phyloP scores from a whole-genome alignment of 2,797 vertebrate species.

The Prunella strophiata region DNA sequence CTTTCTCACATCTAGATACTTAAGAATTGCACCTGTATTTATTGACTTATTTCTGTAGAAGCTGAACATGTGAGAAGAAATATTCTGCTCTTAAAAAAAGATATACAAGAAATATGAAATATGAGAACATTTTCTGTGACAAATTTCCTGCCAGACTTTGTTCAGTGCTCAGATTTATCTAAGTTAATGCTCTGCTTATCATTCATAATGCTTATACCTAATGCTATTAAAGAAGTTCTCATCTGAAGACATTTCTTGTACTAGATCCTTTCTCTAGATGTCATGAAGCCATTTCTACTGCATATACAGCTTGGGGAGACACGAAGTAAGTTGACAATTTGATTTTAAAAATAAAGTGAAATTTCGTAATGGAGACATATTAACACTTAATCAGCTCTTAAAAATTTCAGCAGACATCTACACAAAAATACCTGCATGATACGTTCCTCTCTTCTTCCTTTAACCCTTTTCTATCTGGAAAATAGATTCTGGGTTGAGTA shows the following conservation, averaged over 20 bases:
- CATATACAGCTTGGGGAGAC: not conserved
- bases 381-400: not conserved
- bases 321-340: not conserved
- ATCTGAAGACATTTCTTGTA: not conserved
- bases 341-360: not conserved
- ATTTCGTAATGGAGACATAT: not conserved
- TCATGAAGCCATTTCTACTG: not conserved
- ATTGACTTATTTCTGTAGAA: not conserved
- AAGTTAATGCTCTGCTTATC: not conserved
- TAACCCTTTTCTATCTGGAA: not conserved
- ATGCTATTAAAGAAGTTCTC: not conserved
- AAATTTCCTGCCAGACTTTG: not conserved
- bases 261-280: not conserved
- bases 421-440: not conserved
- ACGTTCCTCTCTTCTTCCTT: not conserved
- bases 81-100: not conserved
- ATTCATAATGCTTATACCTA: not conserved
- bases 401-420: not conserved
- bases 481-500: not conserved
- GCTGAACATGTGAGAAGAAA: not conserved
- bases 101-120: not conserved
- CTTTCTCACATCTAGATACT: not conserved
- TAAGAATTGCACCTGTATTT: not conserved
- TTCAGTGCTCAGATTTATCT: not conserved
- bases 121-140: not conserved